A percentile compares a stretch with the other conserved stretches of the same genome.
phyloP scores from a whole-genome alignment of 2,888 invertebrate species.

The Agonum fuliginosum region DNA sequence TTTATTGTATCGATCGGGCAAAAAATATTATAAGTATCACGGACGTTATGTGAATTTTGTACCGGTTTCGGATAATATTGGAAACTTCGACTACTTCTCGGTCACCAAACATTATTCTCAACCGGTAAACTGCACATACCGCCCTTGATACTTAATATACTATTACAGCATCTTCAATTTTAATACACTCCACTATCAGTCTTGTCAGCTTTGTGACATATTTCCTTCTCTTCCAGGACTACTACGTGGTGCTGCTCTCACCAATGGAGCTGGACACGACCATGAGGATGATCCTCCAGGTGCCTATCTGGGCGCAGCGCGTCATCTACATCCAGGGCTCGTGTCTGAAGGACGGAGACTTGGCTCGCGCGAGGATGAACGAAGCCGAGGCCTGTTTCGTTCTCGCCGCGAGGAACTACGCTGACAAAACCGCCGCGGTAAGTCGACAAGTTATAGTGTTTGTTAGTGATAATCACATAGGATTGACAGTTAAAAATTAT shows the following conservation, averaged over 20 bases:
- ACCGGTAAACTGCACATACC: no score
- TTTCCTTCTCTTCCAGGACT: conserved; percentile 87
- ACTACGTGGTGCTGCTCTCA: conserved; percentile 95
- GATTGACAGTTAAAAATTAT: conserved; percentile 21
- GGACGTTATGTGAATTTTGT: no score
- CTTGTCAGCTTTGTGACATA: no score
- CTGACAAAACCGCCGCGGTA: conserved; percentile 96
- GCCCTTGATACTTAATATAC: no score
- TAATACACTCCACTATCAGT: no score
- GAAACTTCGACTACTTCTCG: no score
- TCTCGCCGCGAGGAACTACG: conserved; percentile 95
- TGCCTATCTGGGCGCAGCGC: conserved; percentile 97
- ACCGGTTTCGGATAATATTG: no score
- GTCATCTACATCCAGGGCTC: conserved; percentile 98
- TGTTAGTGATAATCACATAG: background rate
- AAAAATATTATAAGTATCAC: no score
- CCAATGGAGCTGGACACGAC: conserved; percentile 98
- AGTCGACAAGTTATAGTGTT: conserved; percentile 65
- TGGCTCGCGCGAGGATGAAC: conserved; percentile 96
- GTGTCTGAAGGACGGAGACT: conserved; percentile 95
- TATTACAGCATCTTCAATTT: no score
- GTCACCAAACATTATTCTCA: no score
- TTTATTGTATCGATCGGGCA: no score
- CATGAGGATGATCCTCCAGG: conserved; percentile 98
- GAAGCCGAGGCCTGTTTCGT: conserved; percentile 99